Base-by-base conservation (phyloP, 2,797 vertebrate genomes). In the Astyanax mexicanus region DNA sequence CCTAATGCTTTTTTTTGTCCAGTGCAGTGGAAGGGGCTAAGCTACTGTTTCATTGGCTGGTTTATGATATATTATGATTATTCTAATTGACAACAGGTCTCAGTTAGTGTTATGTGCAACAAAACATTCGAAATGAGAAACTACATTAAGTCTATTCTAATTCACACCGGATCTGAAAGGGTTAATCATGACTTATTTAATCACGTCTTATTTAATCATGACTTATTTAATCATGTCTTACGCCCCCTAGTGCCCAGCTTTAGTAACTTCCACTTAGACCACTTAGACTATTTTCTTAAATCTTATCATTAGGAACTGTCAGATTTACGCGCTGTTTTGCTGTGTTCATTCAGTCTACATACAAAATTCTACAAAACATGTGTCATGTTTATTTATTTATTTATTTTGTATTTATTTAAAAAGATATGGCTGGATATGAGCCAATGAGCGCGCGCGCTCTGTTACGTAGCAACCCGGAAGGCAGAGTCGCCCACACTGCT, bases 381-480 rank as follows among this genome's bases (percentile, higher is more conserved):
- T n/a, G n/a, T n/a, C n/a, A 32, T 21, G 29, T 15, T 0, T 57
- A 29, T 25, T 9, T 6, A 15, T 44, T 3, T 44, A 15, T 44
- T 1, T 44, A 44, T 44, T 44, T 13, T 42, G 3, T 35, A 38
- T 4, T 7, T 4, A 10, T 21, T 13, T 62, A 52, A 45, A 62
- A 17, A 29, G 4, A 49, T 23, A 17, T 55, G 55, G 37, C 65
- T 83, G 78, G 78, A 69, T 21, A 49, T 47, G 15, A 68, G 81
- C 78, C 78, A 74, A 73, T 51, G 65, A 74, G 55, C 69, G 23
- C 58, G 61, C 40, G 27, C 60, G 64, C 21, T 47, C 37, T 47
- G 42, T 61, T 62, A 73, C 58, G 73, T 89, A 90, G 89, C 90
- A 91, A 92, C 90, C 92, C 92, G 92, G 92, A 93, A 93, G 92